Evolutionary conservation across 2,888 invertebrate genomes (phyloP).

Genomic region (Bimastos eiseni): DNA sequence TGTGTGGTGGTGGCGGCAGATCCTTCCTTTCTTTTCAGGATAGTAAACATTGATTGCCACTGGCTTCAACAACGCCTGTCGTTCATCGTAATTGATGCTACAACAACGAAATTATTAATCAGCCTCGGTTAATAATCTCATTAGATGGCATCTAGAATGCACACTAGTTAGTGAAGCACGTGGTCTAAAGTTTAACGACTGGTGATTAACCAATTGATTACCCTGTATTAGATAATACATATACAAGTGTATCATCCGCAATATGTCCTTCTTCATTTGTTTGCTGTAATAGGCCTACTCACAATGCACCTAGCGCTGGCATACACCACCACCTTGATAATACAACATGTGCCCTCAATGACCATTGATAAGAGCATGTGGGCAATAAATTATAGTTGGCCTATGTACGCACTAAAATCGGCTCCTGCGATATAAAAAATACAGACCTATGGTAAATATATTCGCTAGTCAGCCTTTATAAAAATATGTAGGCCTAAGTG

Average conservation of each 20-base stretch:
- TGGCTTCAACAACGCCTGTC: background rate
- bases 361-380: background rate
- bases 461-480: background rate
- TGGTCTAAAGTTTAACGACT: too few species aligned
- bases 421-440: background rate
- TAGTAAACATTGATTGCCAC: background rate
- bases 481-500: too few species aligned
- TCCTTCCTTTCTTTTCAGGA: background rate
- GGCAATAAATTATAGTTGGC: too few species aligned
- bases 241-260: too few species aligned
- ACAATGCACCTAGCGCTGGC: too few species aligned
- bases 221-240: too few species aligned
- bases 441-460: background rate
- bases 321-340: background rate
- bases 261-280: too few species aligned
- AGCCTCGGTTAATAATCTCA: background rate
- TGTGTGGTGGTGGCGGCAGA: background rate
- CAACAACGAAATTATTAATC: background rate
- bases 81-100: background rate
- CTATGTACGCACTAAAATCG: background rate
- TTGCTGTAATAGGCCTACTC: too few species aligned
- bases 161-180: too few species aligned
- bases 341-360: background rate
- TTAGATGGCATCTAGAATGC: background rate
- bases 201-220: too few species aligned